Conservation (phyloP, 2,113 vertebrate species). For the Galeopterus variegatus region DNA sequence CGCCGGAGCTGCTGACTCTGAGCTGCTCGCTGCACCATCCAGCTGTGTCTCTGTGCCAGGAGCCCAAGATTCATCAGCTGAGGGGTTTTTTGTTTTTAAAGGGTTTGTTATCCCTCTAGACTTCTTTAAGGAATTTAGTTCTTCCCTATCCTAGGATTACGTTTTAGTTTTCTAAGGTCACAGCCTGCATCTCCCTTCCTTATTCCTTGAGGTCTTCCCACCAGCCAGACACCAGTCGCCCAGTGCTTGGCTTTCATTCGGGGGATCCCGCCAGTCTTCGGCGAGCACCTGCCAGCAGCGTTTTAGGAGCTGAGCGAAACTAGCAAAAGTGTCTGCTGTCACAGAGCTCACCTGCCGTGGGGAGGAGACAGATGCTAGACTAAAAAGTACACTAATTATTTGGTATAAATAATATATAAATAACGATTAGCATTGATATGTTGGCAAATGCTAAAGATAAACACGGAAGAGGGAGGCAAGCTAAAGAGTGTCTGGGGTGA, state of each 20-base stretch:
- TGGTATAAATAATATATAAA: not conserved
- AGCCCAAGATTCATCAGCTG: not conserved
- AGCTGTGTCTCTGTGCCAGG: too few relatives aligned
- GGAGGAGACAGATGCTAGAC: not conserved
- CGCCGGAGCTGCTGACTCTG: not conserved
- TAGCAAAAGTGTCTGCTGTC: too few relatives aligned
- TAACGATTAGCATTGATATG: not conserved
- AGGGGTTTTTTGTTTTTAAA: not conserved
- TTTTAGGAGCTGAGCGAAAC: too few relatives aligned
- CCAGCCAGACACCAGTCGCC: not conserved
- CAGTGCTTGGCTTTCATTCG: not conserved
- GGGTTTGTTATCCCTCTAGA: not conserved
- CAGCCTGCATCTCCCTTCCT: not conserved
- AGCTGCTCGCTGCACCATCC: too few relatives aligned
- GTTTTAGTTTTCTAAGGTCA: not conserved
- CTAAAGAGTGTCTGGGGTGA: not conserved
- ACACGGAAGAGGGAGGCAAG: not conserved
- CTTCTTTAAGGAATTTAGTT: not conserved
- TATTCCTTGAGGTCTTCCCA: not conserved
- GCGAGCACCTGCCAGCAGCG: not conserved
- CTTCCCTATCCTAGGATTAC: not conserved
- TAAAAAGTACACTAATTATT: not conserved
- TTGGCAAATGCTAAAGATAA: not conserved
- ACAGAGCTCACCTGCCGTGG: not conserved
- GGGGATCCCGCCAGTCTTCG: too few relatives aligned